Evolutionary conservation across 2,888 invertebrate genomes (phyloP).

Genomic region (Watsonalla binaria): DNA sequence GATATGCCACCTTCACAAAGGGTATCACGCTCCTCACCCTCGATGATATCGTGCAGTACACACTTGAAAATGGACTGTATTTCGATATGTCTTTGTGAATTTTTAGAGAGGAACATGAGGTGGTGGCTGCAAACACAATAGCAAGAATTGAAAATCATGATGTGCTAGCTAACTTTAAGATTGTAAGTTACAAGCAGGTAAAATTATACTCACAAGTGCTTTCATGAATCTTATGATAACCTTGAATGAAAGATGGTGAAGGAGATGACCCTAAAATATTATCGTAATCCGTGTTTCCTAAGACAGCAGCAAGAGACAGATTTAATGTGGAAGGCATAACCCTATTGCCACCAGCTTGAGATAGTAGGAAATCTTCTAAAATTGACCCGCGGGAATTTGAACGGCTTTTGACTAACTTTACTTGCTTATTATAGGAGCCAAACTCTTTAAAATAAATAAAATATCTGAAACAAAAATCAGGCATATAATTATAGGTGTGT

Average conservation of each 20-base stretch:
- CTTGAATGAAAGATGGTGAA: conserved; percentile 36
- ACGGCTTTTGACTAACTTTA: conserved; percentile 61
- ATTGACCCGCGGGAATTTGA: conserved; percentile 71
- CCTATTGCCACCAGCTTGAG: conserved; percentile 38
- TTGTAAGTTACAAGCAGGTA: no score
- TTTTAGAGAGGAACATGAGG: conserved; percentile 63
- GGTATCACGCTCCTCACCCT: conserved; percentile 81
- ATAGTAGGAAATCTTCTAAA: conserved; percentile 55
- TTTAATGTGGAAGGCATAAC: conserved; percentile 38
- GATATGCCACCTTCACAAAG: conserved; percentile 87
- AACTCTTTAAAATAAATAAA: conserved; percentile 77
- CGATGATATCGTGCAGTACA: conserved; percentile 78
- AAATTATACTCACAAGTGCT: conserved; percentile 53
- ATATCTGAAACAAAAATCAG: conserved; percentile 59
- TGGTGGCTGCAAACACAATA: conserved; percentile 43
- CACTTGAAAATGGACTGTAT: conserved; percentile 51
- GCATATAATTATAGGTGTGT: background rate
- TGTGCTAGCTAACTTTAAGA: no score
- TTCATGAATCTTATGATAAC: conserved; percentile 58
- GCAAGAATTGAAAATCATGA: background rate
- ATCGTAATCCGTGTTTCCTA: conserved; percentile 53
- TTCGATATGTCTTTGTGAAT: conserved; percentile 68
- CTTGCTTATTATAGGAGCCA: conserved; percentile 71
- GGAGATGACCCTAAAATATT: conserved; percentile 33
- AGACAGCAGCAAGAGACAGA: conserved; percentile 42